Percentiles rank a stretch among this genome's conserved stretches.
Conservation (phyloP, 1,140 invertebrate species). For the Lucilia sericata region DNA sequence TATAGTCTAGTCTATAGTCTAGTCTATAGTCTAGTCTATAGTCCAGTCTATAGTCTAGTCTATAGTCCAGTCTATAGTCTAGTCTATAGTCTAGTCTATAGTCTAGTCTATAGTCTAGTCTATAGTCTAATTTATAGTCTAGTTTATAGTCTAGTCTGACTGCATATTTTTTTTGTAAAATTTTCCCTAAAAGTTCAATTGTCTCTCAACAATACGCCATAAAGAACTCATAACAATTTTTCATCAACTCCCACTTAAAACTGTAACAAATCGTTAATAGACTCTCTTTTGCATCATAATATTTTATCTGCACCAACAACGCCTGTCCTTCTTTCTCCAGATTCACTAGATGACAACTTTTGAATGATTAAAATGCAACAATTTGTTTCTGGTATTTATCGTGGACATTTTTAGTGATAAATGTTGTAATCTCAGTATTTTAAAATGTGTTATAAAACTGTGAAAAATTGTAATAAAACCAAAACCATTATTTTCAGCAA, state of each 20-base stretch:
- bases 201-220: too few relatives aligned
- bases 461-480: neutral
- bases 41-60: too few relatives aligned
- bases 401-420: conserved; percentile 21
- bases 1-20: too few relatives aligned
- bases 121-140: too few relatives aligned
- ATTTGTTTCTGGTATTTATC: neutral
- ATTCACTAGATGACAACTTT: neutral
- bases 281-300: neutral
- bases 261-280: neutral
- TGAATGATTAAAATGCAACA: neutral
- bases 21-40: too few relatives aligned
- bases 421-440: conserved; percentile 40
- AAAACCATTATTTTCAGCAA: neutral
- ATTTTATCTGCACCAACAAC: neutral
- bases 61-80: too few relatives aligned
- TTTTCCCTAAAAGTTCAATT: too few relatives aligned
- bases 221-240: neutral
- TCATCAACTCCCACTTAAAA: neutral
- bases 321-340: neutral
- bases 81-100: too few relatives aligned
- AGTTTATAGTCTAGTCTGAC: too few relatives aligned
- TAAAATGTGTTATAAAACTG: conserved; percentile 28
- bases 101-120: too few relatives aligned
- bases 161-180: too few relatives aligned